Percentiles rank a stretch among this genome's conserved stretches.
These are phyloP conservation scores for Pterostichus niger DNA, from an alignment of 2,888 invertebrate species.

Conservation along the genomic window DNA sequence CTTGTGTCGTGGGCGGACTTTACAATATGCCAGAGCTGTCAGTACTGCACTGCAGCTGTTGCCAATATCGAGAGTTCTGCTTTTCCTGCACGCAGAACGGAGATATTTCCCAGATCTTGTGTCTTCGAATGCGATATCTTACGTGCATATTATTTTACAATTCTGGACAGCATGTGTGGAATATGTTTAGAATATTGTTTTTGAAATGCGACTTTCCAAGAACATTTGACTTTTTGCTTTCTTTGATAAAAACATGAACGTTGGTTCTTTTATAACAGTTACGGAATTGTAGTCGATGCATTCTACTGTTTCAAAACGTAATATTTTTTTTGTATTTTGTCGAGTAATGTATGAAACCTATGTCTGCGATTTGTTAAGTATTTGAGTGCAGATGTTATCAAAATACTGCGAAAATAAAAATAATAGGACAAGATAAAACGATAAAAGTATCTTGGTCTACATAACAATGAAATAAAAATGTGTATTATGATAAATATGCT, in stretches of 20 bases:
- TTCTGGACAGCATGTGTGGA: conserved; percentile 4
- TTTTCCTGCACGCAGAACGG: not conserved
- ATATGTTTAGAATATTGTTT: conserved; percentile 43
- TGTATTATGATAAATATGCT: too few species aligned
- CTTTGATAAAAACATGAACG: not conserved
- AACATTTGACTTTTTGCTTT: not conserved
- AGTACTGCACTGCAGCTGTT: conserved; percentile 24
- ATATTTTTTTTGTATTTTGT: too few species aligned
- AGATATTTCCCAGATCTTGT: conserved; percentile 11
- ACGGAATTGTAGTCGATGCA: not conserved
- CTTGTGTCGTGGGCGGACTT: conserved; percentile 17
- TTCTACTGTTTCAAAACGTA: too few species aligned
- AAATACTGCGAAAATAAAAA: too few species aligned
- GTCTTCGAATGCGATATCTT: too few species aligned
- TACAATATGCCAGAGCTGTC: conserved; percentile 41
- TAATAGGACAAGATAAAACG: too few species aligned
- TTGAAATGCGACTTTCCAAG: not conserved
- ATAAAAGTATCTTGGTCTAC: too few species aligned
- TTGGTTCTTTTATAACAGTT: not conserved
- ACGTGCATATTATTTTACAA: conserved; percentile 20
- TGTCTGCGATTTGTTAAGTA: too few species aligned
- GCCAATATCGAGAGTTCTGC: conserved; percentile 30
- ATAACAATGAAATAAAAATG: too few species aligned
- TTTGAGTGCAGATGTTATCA: too few species aligned
- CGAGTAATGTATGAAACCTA: too few species aligned